A percentile compares a stretch with the other conserved stretches of the same genome.
These are phyloP conservation scores for Danio rerio DNA, from an alignment of 2,113 vertebrate species.

Conservation along the genomic window GRCz12tu NC_133194.1:9729501-9730000, in stretches of 20 bases:
- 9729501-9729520: no score
- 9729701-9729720: constrained; percentile 42
- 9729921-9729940: no score
- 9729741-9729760: constrained; percentile 69
- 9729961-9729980: no score
- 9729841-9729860: no score
- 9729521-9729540: not conserved
- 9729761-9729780: constrained; percentile 71
- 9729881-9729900: no score
- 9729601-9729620: constrained; percentile 64
- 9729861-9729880: no score
- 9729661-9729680: constrained; percentile 65
- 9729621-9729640: constrained; percentile 40
- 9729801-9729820: constrained; percentile 57
- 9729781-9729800: constrained; percentile 30
- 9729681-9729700: constrained; percentile 67
- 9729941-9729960: no score
- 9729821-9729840: constrained; percentile 18
- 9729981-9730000: no score
- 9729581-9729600: constrained; percentile 62
- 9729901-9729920: no score
- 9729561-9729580: not conserved
- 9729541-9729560: not conserved
- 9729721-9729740: constrained; percentile 76
- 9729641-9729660: constrained; percentile 72